phyloP scores from a whole-genome alignment of 2,113 vertebrate genomes.

The Eclectus roratus region DNA sequence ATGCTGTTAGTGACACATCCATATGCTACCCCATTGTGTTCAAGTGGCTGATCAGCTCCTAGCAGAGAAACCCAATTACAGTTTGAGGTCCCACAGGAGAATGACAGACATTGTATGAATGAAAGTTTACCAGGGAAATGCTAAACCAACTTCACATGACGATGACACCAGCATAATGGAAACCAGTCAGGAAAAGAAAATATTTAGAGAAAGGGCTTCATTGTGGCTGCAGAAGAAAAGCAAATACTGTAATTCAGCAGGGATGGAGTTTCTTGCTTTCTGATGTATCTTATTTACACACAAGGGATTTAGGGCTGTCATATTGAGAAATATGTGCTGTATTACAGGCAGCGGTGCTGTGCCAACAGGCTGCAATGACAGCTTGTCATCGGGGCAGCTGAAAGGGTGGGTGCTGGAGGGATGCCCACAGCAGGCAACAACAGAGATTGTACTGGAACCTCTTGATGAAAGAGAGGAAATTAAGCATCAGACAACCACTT shows the following conservation, averaged over 20 bases:
- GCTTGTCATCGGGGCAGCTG: neutral
- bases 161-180: neutral
- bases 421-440: neutral
- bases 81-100: neutral
- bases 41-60: fast-evolving
- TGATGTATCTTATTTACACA: constrained; percentile 10
- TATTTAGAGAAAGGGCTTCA: neutral
- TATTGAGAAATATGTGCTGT: neutral
- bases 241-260: constrained; percentile 15
- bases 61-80: neutral
- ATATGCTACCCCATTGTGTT: fast-evolving
- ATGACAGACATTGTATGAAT: fast-evolving
- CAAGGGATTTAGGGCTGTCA: constrained; percentile 16
- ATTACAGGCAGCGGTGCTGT: neutral
- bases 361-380: neutral
- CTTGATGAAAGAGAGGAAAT: neutral
- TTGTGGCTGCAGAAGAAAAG: neutral
- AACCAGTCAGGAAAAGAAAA: neutral
- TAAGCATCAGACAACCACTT: neutral
- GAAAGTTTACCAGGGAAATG: neutral
- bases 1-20: neutral
- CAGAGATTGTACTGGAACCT: neutral
- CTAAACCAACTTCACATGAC: neutral
- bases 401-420: neutral
- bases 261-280: neutral